Percentiles rank a stretch among this genome's conserved stretches.
Conservation (phyloP, 2,888 invertebrate species). For the Tachina fera region DNA sequence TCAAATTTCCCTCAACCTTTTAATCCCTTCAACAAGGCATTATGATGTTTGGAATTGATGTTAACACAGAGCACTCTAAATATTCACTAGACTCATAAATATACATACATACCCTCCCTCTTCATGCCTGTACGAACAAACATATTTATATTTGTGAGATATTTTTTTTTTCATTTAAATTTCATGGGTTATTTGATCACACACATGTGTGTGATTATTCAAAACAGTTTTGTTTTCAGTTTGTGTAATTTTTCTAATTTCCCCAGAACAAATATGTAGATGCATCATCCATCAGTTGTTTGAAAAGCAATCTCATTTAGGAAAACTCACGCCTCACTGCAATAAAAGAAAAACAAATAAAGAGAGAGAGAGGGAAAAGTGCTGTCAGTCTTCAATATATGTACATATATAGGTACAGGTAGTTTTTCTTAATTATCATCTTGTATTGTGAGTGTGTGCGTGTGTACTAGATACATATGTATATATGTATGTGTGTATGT, state of each 20-base stretch:
- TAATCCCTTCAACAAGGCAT: neutral
- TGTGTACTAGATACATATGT: too few species aligned
- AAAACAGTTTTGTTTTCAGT: slow-evolving; percentile 4
- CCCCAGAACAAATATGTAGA: slow-evolving; percentile 14
- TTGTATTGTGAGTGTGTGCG: slow-evolving; percentile 5
- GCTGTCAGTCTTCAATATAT: slow-evolving; percentile 23
- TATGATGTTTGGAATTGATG: neutral
- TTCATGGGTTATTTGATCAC: slow-evolving; percentile 43
- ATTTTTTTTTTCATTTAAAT: slow-evolving; percentile 26
- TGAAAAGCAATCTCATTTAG: neutral
- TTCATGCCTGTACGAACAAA: slow-evolving; percentile 18
- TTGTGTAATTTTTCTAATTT: slow-evolving; percentile 15
- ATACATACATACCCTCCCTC: neutral
- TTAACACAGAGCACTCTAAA: neutral
- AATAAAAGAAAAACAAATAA: slow-evolving; percentile 16
- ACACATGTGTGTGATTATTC: slow-evolving; percentile 55
- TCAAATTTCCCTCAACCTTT: neutral
- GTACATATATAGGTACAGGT: slow-evolving; percentile 26
- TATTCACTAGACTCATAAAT: neutral
- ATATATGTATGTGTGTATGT: neutral
- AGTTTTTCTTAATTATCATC: slow-evolving; percentile 52
- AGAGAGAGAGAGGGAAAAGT: slow-evolving; percentile 17
- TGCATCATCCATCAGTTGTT: slow-evolving; percentile 13
- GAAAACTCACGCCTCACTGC: slow-evolving; percentile 36
- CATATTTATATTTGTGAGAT: neutral